Percentiles rank a stretch among this genome's conserved stretches.
Evolutionary conservation across 2,113 vertebrate species (phyloP).

Genomic region (Montifringilla adamsi): DNA sequence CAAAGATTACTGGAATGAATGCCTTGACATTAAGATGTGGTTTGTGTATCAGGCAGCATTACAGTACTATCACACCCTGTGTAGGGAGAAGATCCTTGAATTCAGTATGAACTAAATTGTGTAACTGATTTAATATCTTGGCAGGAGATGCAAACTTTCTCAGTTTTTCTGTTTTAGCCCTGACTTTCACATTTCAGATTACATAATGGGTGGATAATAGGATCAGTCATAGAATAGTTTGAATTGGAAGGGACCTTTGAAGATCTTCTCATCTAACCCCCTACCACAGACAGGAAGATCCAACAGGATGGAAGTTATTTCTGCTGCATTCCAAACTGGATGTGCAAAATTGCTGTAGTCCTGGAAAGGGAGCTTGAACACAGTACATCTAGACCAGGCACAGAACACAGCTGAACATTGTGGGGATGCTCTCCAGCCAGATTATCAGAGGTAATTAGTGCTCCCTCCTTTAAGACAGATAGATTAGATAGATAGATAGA

Average conservation of each 20-base stretch:
- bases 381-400: neutral
- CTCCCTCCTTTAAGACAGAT: neutral
- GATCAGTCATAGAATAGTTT: neutral
- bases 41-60: neutral
- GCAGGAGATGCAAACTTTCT: neutral
- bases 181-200: neutral
- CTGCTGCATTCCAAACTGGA: neutral
- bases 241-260: neutral
- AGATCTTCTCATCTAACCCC: neutral
- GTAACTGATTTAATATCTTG: neutral
- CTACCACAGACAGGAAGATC: neutral
- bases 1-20: neutral
- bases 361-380: neutral
- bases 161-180: neutral
- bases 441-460: neutral
- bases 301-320: neutral
- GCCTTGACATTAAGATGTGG: neutral
- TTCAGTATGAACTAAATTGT: rapidly evolving
- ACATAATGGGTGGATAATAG: neutral
- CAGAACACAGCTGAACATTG: neutral
- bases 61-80: neutral
- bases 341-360: neutral
- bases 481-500: neutral
- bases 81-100: neutral
- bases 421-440: neutral